Percentiles rank a stretch among this genome's conserved stretches.
These are phyloP conservation scores for Synanthedon myopaeformis DNA, from an alignment of 2,888 invertebrate species.

Conservation along the genomic window DNA sequence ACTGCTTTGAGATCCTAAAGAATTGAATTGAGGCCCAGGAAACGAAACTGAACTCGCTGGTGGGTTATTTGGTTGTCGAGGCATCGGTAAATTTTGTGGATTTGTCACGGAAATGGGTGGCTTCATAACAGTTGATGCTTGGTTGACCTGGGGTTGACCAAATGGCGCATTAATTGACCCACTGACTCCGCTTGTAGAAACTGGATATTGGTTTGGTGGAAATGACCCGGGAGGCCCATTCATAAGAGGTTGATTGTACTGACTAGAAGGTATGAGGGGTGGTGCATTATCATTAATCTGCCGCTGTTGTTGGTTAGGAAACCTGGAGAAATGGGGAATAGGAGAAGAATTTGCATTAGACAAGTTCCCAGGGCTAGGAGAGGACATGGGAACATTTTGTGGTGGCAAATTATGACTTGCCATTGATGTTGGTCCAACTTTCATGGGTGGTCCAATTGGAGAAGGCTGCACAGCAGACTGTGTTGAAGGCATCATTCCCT, in stretches of 20 bases:
- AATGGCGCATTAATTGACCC: conserved; percentile 17
- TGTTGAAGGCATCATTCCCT: conserved; percentile 34
- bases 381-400: conserved; percentile 24
- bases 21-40: conserved; percentile 11
- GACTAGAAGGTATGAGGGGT: conserved; percentile 58
- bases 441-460: conserved; percentile 25
- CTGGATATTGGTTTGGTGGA: conserved; percentile 19
- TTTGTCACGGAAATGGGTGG: conserved; percentile 19
- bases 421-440: conserved; percentile 9
- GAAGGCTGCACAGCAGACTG: conserved; percentile 34
- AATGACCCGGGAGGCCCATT: conserved; percentile 36
- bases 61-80: conserved; percentile 23
- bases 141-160: conserved; percentile 12
- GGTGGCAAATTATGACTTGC: conserved; percentile 21
- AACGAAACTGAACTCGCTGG: conserved; percentile 15
- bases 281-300: conserved; percentile 61
- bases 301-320: conserved; percentile 26
- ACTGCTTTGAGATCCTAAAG: conserved; percentile 6
- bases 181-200: conserved; percentile 24
- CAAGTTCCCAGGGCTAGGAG: conserved; percentile 21
- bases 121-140: conserved; percentile 14
- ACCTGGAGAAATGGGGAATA: conserved; percentile 30
- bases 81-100: conserved; percentile 33
- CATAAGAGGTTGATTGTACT: conserved; percentile 37
- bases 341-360: conserved; percentile 25